Conservation (phyloP, 1,140 invertebrate species). For the Sycophaga agraensis region DNA sequence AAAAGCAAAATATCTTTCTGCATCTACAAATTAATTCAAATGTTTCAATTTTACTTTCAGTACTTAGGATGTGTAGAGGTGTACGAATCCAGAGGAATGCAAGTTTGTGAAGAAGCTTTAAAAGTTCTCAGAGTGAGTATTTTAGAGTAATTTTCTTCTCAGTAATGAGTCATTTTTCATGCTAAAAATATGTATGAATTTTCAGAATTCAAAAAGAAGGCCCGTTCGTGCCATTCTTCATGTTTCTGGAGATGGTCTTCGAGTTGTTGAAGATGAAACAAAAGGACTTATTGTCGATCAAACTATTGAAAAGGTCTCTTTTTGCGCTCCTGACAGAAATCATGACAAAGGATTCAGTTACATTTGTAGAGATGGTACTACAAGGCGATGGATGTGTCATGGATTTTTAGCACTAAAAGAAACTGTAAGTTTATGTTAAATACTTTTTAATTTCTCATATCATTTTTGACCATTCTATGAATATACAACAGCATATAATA, state of each 20-base stretch:
- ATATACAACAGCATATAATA: no score
- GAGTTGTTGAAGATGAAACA: conserved; percentile 98
- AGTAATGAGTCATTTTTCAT: neutral
- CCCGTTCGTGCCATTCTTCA: conserved; percentile 89
- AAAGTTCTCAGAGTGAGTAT: conserved; percentile 84
- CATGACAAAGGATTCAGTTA: conserved; percentile 97
- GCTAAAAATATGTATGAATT: conserved; percentile 22
- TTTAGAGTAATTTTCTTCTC: neutral
- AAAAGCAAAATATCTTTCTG: no score
- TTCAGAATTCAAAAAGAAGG: conserved; percentile 82
- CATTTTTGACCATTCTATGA: no score
- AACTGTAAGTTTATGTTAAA: conserved; percentile 63
- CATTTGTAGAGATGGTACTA: conserved; percentile 84
- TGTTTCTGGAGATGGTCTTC: conserved; percentile 94
- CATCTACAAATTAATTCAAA: no score
- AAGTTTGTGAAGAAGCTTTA: conserved; percentile 98
- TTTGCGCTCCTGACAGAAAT: conserved; percentile 98
- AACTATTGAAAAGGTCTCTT: conserved; percentile 99
- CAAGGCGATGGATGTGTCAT: conserved; percentile 98
- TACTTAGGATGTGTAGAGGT: conserved; percentile 99
- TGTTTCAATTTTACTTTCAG: conserved; percentile 58
- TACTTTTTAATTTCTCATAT: no score
- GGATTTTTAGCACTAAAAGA: conserved; percentile 96
- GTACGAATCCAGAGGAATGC: conserved; percentile 98
- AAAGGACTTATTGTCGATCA: conserved; percentile 99